phyloP scores from a whole-genome alignment of 2,113 vertebrate species.

The Corythaixoides concolor region DNA sequence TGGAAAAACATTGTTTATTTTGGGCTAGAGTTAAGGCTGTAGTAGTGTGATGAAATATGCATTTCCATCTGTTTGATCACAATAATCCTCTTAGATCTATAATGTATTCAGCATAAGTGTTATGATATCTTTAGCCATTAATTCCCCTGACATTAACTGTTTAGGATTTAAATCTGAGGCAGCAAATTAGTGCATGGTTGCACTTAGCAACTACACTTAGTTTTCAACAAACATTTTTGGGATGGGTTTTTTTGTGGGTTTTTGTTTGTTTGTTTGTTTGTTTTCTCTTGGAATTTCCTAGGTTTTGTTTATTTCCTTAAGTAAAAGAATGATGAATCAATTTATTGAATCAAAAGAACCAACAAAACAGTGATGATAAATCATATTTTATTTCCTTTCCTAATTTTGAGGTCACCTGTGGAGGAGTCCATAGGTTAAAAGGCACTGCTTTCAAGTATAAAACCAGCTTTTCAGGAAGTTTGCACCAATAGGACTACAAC shows the following conservation, averaged over 20 bases:
- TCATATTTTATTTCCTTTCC: background rate
- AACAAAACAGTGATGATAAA: background rate
- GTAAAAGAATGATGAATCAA: background rate
- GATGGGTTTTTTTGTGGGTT: too few relatives aligned
- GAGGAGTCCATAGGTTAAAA: background rate
- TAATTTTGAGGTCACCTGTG: background rate
- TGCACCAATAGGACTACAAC: background rate
- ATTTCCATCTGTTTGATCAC: conserved; percentile 65
- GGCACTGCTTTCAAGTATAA: background rate
- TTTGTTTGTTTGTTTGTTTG: too few relatives aligned
- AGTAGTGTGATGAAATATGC: conserved; percentile 51
- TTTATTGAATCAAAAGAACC: background rate
- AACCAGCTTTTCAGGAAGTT: background rate
- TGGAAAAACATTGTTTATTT: conserved; percentile 46
- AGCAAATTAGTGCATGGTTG: background rate
- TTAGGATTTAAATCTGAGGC: conserved; percentile 14
- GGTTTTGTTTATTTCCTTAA: background rate
- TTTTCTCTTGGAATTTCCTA: background rate
- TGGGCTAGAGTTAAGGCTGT: background rate
- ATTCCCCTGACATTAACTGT: conserved; percentile 27
- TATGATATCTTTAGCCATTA: conserved; percentile 37
- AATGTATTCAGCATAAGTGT: conserved; percentile 9
- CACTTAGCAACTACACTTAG: background rate
- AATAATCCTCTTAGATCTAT: conserved; percentile 59
- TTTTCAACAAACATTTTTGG: background rate